These are phyloP conservation scores for Xestoiulus laeticollis DNA, from an alignment of 2,888 invertebrate genomes.

Conservation along the genomic window DNA sequence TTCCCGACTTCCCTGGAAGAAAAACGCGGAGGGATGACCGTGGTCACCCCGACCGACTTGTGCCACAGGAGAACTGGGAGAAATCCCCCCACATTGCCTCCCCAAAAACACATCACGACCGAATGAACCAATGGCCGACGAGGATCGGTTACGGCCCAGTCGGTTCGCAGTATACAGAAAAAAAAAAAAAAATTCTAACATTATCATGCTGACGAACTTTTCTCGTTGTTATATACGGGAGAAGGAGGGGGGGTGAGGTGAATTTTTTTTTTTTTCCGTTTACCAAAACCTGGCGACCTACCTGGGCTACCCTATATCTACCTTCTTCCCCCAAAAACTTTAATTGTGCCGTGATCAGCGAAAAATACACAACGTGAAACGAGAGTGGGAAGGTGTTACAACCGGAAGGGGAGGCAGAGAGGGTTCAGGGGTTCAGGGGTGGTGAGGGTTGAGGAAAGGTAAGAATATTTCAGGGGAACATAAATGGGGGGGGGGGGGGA, in stretches of 20 bases:
- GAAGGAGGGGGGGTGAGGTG: too few relatives aligned
- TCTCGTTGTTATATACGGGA: too few relatives aligned
- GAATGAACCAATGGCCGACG: conserved; percentile 23
- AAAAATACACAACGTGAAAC: background rate
- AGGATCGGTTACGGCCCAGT: background rate
- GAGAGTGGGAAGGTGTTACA: conserved; percentile 24
- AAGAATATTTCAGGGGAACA: background rate
- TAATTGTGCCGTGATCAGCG: background rate
- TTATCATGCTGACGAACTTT: background rate
- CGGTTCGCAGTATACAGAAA: background rate
- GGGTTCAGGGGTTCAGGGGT: background rate
- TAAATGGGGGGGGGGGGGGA: background rate
- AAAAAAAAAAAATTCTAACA: background rate
- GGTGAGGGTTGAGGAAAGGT: background rate
- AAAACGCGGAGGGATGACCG: too few relatives aligned
- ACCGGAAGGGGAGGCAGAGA: background rate
- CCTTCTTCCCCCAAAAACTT: background rate
- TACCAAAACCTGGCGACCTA: too few relatives aligned
- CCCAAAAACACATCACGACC: background rate
- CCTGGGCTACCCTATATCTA: background rate
- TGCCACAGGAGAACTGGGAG: background rate
- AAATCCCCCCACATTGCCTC: too few relatives aligned
- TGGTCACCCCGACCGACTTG: background rate
- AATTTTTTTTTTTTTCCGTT: background rate
- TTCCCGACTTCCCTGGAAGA: too few relatives aligned